A percentile compares a stretch with the other conserved stretches of the same genome.
These are phyloP conservation scores for Lasioglossum figueresi DNA, from an alignment of 2,888 invertebrate species.

Conservation along the genomic window DNA sequence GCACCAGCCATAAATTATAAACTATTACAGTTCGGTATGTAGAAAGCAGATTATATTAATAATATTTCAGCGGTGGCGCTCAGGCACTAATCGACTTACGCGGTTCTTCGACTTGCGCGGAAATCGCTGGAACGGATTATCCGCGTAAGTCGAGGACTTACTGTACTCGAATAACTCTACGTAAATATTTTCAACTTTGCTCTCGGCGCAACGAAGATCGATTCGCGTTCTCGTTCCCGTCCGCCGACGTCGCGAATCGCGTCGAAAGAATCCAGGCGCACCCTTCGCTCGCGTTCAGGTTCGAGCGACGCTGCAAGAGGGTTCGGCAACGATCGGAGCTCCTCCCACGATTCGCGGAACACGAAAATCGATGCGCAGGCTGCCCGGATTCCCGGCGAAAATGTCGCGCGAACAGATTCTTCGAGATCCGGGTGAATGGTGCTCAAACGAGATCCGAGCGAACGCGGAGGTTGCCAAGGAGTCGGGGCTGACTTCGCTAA, in stretches of 20 bases:
- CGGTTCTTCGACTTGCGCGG: no score
- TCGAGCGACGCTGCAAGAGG: background rate
- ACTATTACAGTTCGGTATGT: no score
- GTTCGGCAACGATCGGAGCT: conserved; percentile 7
- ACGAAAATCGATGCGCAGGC: background rate
- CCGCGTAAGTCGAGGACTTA: no score
- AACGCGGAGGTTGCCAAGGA: background rate
- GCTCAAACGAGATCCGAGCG: background rate
- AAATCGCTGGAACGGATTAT: no score
- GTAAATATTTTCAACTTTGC: background rate
- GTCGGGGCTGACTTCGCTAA: background rate
- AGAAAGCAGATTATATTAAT: no score
- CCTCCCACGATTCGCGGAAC: conserved; percentile 12
- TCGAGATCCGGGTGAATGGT: conserved; percentile 1
- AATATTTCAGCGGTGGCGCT: no score
- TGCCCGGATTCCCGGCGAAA: conserved; percentile 3
- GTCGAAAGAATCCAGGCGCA: conserved; percentile 1
- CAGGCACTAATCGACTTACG: no score
- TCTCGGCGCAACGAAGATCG: background rate
- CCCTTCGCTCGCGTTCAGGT: background rate
- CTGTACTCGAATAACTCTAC: background rate
- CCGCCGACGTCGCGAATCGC: background rate
- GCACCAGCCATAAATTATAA: no score
- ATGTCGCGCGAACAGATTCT: background rate
- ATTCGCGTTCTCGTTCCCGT: background rate